A percentile compares a stretch with the other conserved stretches of the same genome.
These are phyloP conservation scores for Spodoptera frugiperda DNA, from an alignment of 1,140 invertebrate species.

Conservation along the genomic window DNA sequence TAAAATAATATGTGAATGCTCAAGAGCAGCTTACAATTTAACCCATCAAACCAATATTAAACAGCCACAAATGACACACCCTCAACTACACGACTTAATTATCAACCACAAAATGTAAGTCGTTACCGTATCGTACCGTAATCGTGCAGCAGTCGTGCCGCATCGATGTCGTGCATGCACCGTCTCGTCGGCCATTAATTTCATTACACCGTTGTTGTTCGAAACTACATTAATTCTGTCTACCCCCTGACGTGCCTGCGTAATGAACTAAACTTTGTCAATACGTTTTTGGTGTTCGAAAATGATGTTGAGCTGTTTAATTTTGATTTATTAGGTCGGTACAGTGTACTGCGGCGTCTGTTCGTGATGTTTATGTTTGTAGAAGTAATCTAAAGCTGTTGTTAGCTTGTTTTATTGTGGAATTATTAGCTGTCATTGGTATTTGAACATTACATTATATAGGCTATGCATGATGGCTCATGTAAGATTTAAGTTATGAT, in stretches of 20 bases:
- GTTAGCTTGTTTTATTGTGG: too few relatives aligned
- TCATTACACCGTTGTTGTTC: slow-evolving; percentile 52
- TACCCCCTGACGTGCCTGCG: slow-evolving; percentile 23
- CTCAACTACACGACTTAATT: slow-evolving; percentile 1
- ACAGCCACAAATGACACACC: background rate
- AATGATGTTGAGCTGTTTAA: slow-evolving; percentile 24
- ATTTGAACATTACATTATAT: too few relatives aligned
- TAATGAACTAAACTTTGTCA: slow-evolving; percentile 41
- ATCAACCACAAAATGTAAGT: background rate
- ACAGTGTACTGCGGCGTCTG: background rate
- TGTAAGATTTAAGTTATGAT: too few relatives aligned
- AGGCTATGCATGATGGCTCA: too few relatives aligned
- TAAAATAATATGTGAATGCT: background rate
- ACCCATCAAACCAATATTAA: background rate
- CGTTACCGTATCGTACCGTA: background rate
- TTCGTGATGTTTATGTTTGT: background rate
- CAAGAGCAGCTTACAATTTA: background rate
- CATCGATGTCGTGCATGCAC: slow-evolving; percentile 13
- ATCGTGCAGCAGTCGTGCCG: slow-evolving; percentile 1
- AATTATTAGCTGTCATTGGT: too few relatives aligned
- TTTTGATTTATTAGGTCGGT: slow-evolving; percentile 19
- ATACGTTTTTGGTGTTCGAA: slow-evolving; percentile 30
- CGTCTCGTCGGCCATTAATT: slow-evolving; percentile 50
- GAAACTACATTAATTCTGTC: slow-evolving; percentile 52
- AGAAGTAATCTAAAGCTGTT: background rate